Conservation (phyloP, 2,113 vertebrate species). For the Trematomus loennbergii region DNA sequence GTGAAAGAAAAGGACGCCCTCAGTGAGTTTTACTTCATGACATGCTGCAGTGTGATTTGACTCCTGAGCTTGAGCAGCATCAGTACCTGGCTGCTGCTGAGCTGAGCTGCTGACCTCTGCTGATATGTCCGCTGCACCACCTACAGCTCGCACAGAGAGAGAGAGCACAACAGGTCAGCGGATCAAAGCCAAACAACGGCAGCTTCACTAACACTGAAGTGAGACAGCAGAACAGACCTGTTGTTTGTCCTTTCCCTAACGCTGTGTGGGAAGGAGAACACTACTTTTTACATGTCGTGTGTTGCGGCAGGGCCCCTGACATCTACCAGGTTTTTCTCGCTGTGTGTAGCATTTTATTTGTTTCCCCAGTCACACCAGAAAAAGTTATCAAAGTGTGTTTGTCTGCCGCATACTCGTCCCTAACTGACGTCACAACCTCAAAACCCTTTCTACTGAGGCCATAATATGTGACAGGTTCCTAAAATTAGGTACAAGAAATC, state of each 20-base stretch:
- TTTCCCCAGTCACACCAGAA: too few relatives aligned
- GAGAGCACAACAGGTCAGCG: background rate
- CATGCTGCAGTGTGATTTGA: background rate
- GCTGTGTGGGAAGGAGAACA: background rate
- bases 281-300: too few relatives aligned
- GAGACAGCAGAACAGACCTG: background rate
- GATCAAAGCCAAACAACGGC: background rate
- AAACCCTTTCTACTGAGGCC: too few relatives aligned
- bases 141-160: conserved; percentile 13
- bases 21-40: background rate
- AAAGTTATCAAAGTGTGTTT: too few relatives aligned
- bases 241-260: background rate
- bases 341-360: too few relatives aligned
- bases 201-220: background rate
- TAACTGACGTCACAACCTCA: too few relatives aligned
- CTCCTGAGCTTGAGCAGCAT: background rate
- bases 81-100: conserved; percentile 54
- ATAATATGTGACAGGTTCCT: too few relatives aligned
- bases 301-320: too few relatives aligned
- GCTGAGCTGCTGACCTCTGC: conserved; percentile 21
- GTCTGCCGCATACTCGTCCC: too few relatives aligned
- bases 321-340: too few relatives aligned
- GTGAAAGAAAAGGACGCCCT: conserved; percentile 1
- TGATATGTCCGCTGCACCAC: conserved; percentile 17
- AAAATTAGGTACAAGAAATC: too few relatives aligned